These are phyloP conservation scores for Oncorhynchus clarkii DNA, from an alignment of 2,113 vertebrate genomes.

Conservation along the genomic window DNA sequence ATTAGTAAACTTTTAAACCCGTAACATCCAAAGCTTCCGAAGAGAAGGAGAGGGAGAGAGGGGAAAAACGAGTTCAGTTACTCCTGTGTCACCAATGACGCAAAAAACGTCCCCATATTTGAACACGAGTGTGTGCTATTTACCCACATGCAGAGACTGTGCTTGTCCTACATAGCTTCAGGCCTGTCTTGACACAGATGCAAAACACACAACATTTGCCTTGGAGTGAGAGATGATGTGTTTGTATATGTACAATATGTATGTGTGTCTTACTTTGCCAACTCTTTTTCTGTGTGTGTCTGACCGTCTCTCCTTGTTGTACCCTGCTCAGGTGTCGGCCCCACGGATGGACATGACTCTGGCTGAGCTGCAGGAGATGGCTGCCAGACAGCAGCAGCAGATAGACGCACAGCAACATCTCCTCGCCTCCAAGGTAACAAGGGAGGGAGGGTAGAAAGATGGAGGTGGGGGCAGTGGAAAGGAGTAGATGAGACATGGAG, in stretches of 20 bases:
- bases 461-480: slow-evolving; percentile 4
- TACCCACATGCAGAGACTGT: too few species aligned
- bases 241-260: too few species aligned
- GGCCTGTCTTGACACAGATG: too few species aligned
- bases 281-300: background rate
- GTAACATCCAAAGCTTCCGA: too few species aligned
- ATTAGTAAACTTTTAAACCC: background rate
- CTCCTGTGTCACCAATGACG: too few species aligned
- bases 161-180: too few species aligned
- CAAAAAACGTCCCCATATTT: too few species aligned
- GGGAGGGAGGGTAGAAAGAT: background rate
- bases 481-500: background rate
- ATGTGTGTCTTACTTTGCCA: too few species aligned
- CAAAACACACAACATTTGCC: too few species aligned
- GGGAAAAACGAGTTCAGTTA: too few species aligned
- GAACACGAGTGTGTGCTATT: too few species aligned
- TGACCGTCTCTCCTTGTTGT: background rate
- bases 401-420: slow-evolving; percentile 94
- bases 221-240: too few species aligned
- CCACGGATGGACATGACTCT: slow-evolving; percentile 95
- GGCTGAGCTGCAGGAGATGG: slow-evolving; percentile 96
- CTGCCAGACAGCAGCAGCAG: slow-evolving; percentile 93
- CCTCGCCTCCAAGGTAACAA: slow-evolving; percentile 87
- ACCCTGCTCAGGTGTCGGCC: slow-evolving; percentile 72
- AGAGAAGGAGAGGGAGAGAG: background rate